phyloP scores from a whole-genome alignment of 2,797 vertebrate genomes.

The Lemur catta region DNA sequence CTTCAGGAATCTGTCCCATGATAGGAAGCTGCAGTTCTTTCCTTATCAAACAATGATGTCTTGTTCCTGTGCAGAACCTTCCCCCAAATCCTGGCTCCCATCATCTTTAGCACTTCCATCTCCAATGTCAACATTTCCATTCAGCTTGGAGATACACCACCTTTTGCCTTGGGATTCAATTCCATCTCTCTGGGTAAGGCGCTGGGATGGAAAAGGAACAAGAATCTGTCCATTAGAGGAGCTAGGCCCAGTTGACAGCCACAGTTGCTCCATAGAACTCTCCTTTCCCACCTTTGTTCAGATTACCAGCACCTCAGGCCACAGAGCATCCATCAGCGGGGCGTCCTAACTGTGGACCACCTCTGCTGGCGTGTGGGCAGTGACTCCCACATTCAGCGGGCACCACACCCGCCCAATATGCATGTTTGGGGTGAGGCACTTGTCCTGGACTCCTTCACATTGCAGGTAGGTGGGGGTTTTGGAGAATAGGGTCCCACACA shows the following conservation, averaged over 20 bases:
- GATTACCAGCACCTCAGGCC: constrained; percentile 88
- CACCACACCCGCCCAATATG: constrained; percentile 94
- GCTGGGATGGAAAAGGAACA: not conserved
- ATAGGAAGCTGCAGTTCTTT: not conserved
- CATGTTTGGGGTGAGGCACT: constrained; percentile 98
- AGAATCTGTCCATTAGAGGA: constrained; percentile 30
- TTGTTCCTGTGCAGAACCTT: constrained; percentile 83
- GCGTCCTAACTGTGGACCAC: constrained; percentile 91
- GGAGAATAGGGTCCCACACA: not conserved
- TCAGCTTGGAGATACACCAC: constrained; percentile 95
- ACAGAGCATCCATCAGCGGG: constrained; percentile 90
- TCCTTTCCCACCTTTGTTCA: constrained; percentile 45
- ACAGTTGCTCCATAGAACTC: not conserved
- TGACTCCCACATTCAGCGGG: constrained; percentile 97
- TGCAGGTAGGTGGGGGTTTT: constrained; percentile 88
- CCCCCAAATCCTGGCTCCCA: constrained; percentile 92
- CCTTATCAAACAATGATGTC: not conserved
- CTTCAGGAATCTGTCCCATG: not conserved
- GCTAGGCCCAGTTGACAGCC: not conserved
- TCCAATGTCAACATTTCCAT: constrained; percentile 95
- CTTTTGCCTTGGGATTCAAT: constrained; percentile 96
- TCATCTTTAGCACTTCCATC: constrained; percentile 91
- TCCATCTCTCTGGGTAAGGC: constrained; percentile 90
- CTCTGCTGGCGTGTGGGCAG: constrained; percentile 99
- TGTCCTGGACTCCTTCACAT: constrained; percentile 91